Evolutionary conservation across 2,797 vertebrate species (phyloP), one percentile per base, ranked within the genome.

Genomic region (Sebastes vulpes): DNA sequence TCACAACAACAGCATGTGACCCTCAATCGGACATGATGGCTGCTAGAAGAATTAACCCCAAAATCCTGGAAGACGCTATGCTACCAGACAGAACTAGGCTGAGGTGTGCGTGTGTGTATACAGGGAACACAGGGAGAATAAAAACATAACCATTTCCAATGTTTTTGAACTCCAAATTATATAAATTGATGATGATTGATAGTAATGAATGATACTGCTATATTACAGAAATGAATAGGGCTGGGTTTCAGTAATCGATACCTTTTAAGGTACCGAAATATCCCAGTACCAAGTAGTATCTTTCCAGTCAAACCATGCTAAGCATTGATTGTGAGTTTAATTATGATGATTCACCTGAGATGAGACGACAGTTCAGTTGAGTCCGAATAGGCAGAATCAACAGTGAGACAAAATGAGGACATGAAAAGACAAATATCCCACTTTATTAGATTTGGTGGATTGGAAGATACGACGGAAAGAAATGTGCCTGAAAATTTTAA

Each of bases 1-100:
- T 76, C 69, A 86, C 58, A 89, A 88, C 81, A 87, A 72, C 82
- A 86, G 60, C 81, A 75, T 8, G 69, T 59, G 84, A 81, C 64
- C 32, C 65, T 23, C 46, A 60, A 3, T 12, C 4, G 0, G 35
- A 72, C 58, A 12, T 65, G 63, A 87, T 78, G 71, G 60, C 66
- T 31, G n/a, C 63, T 28, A 25, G 57, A 80, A 23, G 65, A 77
- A 85, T 85, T 82, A 80, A 91, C 72, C 78, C 70, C 35, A 16
- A 84, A 79, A 82, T 16, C 53, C 5, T 7, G 65, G n/a, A 1
- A 53, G 35, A 38, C 35, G 0, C 35, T 0, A 38, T 2, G 3
- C 21, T 52, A 52, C n/a, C 66, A 72, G 20, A 79, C 31, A 35
- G 69, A 69, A 65, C 31, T 35, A 68, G 77, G 54, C 59, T 31